Evolutionary conservation across 2,888 invertebrate species (phyloP).

Genomic region (Eristalinus sepulchralis): DNA sequence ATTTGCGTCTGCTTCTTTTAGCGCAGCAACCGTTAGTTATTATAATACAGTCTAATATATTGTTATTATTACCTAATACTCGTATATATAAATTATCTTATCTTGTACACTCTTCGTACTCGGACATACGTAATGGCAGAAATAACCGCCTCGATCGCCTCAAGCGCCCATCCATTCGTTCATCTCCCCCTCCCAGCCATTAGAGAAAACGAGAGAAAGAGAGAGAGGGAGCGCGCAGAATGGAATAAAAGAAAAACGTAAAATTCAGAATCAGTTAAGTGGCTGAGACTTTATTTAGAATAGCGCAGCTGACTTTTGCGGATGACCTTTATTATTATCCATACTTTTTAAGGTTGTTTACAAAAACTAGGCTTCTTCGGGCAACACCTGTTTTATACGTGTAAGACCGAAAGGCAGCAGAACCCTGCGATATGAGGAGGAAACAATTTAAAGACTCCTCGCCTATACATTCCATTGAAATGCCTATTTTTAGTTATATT

Average conservation of each 20-base stretch:
- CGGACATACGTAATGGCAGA: not conserved
- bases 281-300: conserved; percentile 8
- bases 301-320: conserved; percentile 29
- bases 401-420: conserved; percentile 16
- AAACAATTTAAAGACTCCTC: conserved; percentile 49
- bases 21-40: not conserved
- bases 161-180: not conserved
- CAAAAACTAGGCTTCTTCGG: conserved; percentile 1
- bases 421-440: conserved; percentile 38
- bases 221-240: not conserved
- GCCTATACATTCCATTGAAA: conserved; percentile 60
- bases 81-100: conserved; percentile 4
- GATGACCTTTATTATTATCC: conserved; percentile 49
- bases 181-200: not conserved
- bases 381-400: conserved; percentile 61
- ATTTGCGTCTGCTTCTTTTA: not conserved
- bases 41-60: conserved; percentile 11
- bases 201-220: not conserved
- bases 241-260: not conserved
- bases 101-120: conserved; percentile 1
- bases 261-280: not conserved
- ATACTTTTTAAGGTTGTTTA: conserved; percentile 38
- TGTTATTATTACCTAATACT: conserved; percentile 26
- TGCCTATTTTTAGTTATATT: conserved; percentile 68
- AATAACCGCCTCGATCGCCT: not conserved